Evolutionary conservation across 2,888 invertebrate species (phyloP), one percentile per base, ranked within the genome.

Genomic region (Anthrax anthrax): DNA sequence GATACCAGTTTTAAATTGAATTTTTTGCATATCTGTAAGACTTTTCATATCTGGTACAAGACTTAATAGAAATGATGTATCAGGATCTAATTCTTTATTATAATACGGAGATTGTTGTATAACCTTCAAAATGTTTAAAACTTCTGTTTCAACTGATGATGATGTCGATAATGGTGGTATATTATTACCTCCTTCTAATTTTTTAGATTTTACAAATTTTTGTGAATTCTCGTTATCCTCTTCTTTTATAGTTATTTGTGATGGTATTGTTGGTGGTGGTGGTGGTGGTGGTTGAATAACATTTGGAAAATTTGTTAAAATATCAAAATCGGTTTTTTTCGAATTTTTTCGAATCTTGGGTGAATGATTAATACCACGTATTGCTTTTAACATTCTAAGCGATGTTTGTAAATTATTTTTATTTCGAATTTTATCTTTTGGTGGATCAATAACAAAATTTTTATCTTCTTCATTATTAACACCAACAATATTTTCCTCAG

Each of bases 61-160:
- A n/a, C 42, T 43, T n/a, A 43, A 19, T 2, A 43, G 42, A 9
- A 43, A 43, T 18, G 42, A 43, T 19, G 13, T 18, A 36, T 43
- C 42, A 5, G 36, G 4, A n/a, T 43, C 42, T n/a, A 6, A 13
- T n/a, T 36, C 36, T 18, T 5, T 14, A 19, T 36, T 43, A n/a
- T 18, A 8, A 2, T 37, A 17, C 1, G 18, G 14, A 34, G 34
- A 36, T 9, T 32, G 34, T n/a, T 36, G 37, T 3, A 19, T 43
- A 23, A 18, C n/a, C 19, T 43, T 43, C 5, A 43, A 34, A 9
- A 43, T 37, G 18, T 37, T 43, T n/a, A 43, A 18, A 19, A 43
- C 18, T 36, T 43, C 36, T 6, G 13, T 16, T 36, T 43, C 36
- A 12, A 32, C 29, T 12, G 9, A 4, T 12, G 8, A 12, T 12